These are phyloP conservation scores for Agrypnia vestita DNA, from an alignment of 1,140 invertebrate species.

Conservation along the genomic window DNA sequence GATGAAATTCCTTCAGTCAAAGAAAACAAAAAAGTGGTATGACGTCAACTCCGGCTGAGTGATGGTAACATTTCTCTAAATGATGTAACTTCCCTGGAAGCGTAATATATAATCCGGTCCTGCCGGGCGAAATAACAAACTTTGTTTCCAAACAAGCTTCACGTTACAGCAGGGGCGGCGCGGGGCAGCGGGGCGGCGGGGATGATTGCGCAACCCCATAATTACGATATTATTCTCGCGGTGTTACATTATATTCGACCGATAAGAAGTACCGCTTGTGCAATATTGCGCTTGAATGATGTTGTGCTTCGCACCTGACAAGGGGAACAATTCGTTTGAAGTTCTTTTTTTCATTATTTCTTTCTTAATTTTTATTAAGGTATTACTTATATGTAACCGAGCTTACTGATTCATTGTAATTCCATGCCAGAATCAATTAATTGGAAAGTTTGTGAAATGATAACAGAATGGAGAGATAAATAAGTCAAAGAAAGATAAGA, in stretches of 20 bases:
- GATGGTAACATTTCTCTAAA: not conserved
- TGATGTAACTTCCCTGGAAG: not conserved
- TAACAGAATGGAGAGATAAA: no score
- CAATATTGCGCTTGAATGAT: not conserved
- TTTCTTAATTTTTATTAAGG: not conserved
- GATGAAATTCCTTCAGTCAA: not conserved
- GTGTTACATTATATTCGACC: conserved; percentile 5
- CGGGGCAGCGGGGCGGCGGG: not conserved
- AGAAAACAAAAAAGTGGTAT: not conserved
- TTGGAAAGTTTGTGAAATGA: no score
- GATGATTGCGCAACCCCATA: not conserved
- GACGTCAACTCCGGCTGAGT: not conserved
- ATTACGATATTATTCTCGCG: not conserved
- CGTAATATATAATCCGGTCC: not conserved
- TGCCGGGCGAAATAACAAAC: not conserved
- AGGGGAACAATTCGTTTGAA: conserved; percentile 2
- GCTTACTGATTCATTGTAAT: no score
- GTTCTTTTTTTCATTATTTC: not conserved
- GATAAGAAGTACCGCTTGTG: not conserved
- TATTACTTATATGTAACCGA: no score
- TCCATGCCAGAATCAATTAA: no score
- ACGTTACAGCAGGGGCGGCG: not conserved
- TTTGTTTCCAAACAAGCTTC: conserved; percentile 1
- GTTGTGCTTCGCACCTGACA: not conserved
- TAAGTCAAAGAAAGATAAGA: no score